A percentile compares a stretch with the other conserved stretches of the same genome.
Evolutionary conservation across 2,113 vertebrate species (phyloP).

Genomic region (Noturus placidus): DNA sequence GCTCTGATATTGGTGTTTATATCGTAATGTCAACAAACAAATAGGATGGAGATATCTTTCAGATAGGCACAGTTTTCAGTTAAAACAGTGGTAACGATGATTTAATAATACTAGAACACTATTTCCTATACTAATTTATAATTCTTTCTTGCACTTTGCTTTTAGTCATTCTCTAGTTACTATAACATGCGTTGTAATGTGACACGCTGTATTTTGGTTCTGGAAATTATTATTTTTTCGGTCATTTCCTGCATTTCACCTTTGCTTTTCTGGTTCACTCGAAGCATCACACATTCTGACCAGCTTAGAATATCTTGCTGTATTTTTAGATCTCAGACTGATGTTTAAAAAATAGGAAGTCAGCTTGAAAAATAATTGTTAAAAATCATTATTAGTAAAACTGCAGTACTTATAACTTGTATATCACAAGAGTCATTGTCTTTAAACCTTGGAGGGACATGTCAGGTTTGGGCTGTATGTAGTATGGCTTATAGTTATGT

Average conservation of each 20-base stretch:
- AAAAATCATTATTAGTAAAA: neutral
- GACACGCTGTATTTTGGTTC: neutral
- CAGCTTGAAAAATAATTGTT: neutral
- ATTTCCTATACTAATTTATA: neutral
- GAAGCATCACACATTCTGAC: neutral
- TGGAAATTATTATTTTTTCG: neutral
- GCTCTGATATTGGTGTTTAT: neutral
- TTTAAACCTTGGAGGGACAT: neutral
- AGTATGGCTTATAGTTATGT: neutral
- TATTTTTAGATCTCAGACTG: constrained; percentile 10
- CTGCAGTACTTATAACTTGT: neutral
- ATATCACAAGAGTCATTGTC: neutral
- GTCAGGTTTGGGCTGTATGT: neutral
- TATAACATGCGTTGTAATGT: neutral
- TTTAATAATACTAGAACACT: neutral
- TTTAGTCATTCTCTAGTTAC: neutral
- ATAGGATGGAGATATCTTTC: neutral
- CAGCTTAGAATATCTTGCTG: neutral
- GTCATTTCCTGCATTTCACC: neutral
- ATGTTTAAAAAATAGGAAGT: neutral
- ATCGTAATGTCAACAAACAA: neutral
- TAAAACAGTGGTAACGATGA: neutral
- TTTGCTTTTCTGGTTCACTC: neutral
- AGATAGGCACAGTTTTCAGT: neutral
- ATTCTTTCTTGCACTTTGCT: no score